phyloP scores from a whole-genome alignment of 2,113 vertebrate species.

The Brachyistius frenatus region DNA sequence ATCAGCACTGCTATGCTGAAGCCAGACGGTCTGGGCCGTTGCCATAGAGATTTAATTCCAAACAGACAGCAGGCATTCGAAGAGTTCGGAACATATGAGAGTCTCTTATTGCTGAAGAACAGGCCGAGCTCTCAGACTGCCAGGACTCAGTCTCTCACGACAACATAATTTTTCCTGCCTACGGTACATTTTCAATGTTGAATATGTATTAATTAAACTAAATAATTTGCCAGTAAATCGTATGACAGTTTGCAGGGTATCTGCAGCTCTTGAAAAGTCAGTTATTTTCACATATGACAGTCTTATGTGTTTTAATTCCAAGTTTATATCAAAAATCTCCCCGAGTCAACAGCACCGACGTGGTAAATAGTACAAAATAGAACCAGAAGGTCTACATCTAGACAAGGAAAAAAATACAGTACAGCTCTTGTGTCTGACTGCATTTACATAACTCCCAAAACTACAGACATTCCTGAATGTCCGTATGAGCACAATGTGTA shows the following conservation, averaged over 20 bases:
- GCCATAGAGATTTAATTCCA: slow-evolving; percentile 68
- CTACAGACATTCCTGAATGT: no score
- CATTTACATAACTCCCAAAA: no score
- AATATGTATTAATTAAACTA: background rate
- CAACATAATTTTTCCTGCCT: background rate
- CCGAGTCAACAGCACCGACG: background rate
- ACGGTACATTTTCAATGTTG: background rate
- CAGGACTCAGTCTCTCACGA: background rate
- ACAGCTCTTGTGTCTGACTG: no score
- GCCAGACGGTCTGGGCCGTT: slow-evolving; percentile 69
- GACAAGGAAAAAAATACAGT: no score
- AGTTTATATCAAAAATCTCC: background rate
- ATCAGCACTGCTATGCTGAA: slow-evolving; percentile 28
- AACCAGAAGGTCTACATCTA: no score
- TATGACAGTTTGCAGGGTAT: background rate
- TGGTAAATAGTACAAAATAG: background rate
- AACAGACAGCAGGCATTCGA: slow-evolving; percentile 61
- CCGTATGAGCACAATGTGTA: no score
- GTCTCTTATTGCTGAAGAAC: slow-evolving; percentile 44
- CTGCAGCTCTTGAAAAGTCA: background rate
- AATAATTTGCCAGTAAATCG: background rate
- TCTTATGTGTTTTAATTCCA: no score
- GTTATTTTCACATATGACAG: background rate
- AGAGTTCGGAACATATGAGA: slow-evolving; percentile 49
- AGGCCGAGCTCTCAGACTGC: slow-evolving; percentile 25